Base-by-base conservation (phyloP, 2,113 vertebrate species). In the Nansenia antarctica region DNA sequence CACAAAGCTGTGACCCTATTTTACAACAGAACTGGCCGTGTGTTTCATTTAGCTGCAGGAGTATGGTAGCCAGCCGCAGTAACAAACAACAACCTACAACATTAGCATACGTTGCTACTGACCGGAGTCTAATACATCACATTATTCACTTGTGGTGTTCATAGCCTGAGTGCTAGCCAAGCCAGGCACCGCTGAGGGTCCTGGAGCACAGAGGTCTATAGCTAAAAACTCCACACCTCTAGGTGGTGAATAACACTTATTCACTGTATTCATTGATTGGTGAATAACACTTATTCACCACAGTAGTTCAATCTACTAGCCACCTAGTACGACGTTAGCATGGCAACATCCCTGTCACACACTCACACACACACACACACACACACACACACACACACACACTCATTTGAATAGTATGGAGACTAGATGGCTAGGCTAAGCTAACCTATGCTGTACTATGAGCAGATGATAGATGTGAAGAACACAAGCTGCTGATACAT, bases 401-500 rank as follows among this genome's bases (percentile, higher is more conserved):
- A 67, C 61, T 18, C 61, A 14, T 18, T 81, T 83, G 77, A 74
- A 82, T 86, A 52, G 66, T 39, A 69, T 75, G 75, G 76, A 84
- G 78, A 85, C 80, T 72, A 63, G 74, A 72, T 86, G 78, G 79
- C 59, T 53, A 58, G 35, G n/a, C n/a, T n/a, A 9, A 37, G 63
- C 81, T 75, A 9, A 62, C 11, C 52, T 54, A 9, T 24, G 11
- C 68, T 65, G 76, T 72, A 69, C 80, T 81, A 84, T 65, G 60
- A 67, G 37, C 52, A 70, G 68, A 83, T 87, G 86, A 86, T 82
- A 84, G 84, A 88, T 86, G 82, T 76, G 74, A 71, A 76, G 69
- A 83, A 85, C 77, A 81, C 86, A 85, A 85, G 76, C 67, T 70
- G 78, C 67, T 84, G 84, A 85, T 86, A 74, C 78, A 86, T 88